Percentiles rank a stretch among this genome's conserved stretches.
Evolutionary conservation across 2,113 vertebrate species (phyloP).

Genomic region (Apodemus sylvaticus): DNA sequence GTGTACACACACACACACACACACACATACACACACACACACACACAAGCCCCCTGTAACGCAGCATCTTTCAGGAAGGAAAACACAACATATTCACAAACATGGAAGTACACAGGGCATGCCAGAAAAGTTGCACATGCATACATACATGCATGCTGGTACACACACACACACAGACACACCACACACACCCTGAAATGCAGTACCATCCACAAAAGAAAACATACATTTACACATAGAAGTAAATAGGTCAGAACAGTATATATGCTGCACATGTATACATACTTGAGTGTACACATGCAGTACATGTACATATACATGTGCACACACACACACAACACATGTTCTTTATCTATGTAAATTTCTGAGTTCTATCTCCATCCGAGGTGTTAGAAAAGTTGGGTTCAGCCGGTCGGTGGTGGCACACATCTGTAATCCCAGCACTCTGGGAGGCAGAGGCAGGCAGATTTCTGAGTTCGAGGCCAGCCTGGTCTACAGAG

Average conservation of each 20-base stretch:
- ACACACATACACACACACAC: not conserved
- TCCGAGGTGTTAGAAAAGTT: not conserved
- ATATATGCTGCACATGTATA: too few relatives aligned
- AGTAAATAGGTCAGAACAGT: not conserved
- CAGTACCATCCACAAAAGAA: not conserved
- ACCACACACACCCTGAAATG: too few relatives aligned
- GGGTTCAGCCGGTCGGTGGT: too few relatives aligned
- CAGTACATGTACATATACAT: not conserved
- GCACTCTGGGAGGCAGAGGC: too few relatives aligned
- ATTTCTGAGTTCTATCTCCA: not conserved
- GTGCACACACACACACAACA: not conserved
- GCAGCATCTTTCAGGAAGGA: not conserved
- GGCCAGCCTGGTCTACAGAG: too few relatives aligned
- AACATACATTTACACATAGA: not conserved
- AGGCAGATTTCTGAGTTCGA: too few relatives aligned
- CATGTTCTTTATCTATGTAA: not conserved
- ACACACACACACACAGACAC: not conserved
- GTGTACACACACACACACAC: too few relatives aligned
- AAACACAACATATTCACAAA: not conserved
- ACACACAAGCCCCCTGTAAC: not conserved
- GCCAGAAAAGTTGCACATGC: not conserved
- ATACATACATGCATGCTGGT: rapidly evolving
- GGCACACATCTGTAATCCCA: too few relatives aligned
- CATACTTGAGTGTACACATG: not conserved
- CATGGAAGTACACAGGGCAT: not conserved